A percentile compares a stretch with the other conserved stretches of the same genome.
phyloP scores from a whole-genome alignment of 2,113 vertebrate species.

The Saimiri boliviensis region DNA sequence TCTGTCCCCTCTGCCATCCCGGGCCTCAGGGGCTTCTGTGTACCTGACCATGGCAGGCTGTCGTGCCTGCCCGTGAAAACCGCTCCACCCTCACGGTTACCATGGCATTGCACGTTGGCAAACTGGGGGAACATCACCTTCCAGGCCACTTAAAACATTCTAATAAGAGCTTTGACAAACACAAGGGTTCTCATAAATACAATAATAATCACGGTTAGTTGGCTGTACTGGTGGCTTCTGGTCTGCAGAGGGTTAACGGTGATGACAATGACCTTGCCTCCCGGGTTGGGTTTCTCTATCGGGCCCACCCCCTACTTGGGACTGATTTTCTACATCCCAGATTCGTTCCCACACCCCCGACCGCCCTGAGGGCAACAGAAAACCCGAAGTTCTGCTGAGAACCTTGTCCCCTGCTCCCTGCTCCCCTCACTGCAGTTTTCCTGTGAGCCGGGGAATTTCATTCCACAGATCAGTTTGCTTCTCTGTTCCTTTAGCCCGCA shows the following conservation, averaged over 20 bases:
- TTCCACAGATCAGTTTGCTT: slow-evolving; percentile 29
- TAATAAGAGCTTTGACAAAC: background rate
- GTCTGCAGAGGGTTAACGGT: background rate
- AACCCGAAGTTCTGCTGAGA: background rate
- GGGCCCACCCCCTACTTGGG: background rate
- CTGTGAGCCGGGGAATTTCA: background rate
- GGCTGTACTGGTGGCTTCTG: background rate
- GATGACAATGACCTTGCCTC: no score
- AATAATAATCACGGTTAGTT: background rate
- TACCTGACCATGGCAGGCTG: rapidly evolving
- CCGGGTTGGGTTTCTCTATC: background rate
- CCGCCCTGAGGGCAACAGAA: background rate
- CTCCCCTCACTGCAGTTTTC: background rate
- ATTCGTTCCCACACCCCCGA: background rate
- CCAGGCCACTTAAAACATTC: background rate
- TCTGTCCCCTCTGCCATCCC: background rate
- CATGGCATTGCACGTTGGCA: rapidly evolving
- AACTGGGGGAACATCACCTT: background rate
- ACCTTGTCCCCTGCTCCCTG: no score
- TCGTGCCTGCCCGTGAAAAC: background rate
- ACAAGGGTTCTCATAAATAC: background rate
- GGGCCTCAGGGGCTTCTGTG: background rate
- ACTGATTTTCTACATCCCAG: background rate
- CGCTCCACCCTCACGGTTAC: no score
- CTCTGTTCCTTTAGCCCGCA: slow-evolving; percentile 59